These are phyloP conservation scores for Hapalemur alaotrensis DNA, from an alignment of 2,797 vertebrate genomes.

Conservation along the genomic window DNA sequence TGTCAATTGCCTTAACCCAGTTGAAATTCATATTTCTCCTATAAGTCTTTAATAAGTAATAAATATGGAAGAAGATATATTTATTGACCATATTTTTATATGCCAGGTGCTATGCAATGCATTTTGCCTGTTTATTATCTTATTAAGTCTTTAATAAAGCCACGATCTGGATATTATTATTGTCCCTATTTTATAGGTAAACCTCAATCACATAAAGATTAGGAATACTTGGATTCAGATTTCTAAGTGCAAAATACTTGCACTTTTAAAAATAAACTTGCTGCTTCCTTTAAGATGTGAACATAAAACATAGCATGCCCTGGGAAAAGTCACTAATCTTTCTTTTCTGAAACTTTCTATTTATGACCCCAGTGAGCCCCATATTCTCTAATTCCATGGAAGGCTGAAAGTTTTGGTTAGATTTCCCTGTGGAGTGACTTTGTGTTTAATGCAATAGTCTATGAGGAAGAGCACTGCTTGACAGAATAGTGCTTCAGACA, in stretches of 20 bases:
- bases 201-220: neutral
- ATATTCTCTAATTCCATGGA: neutral
- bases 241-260: neutral
- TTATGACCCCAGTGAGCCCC: neutral
- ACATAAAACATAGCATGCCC: neutral
- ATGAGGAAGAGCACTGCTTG: neutral
- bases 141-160: neutral
- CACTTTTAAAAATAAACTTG: neutral
- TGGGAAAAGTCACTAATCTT: neutral
- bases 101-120: neutral
- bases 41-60: neutral
- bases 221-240: neutral
- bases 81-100: neutral
- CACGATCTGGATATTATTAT: neutral
- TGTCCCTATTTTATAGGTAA: neutral
- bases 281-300: neutral
- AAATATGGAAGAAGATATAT: neutral
- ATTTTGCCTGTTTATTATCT: neutral
- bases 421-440: neutral
- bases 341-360: neutral
- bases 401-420: neutral
- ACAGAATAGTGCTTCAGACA: neutral
- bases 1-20: neutral
- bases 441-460: neutral
- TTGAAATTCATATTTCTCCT: neutral